Percentiles rank a stretch among this genome's conserved stretches.
Conservation (phyloP, 2,888 invertebrate species). For the Hesperia comma region DNA sequence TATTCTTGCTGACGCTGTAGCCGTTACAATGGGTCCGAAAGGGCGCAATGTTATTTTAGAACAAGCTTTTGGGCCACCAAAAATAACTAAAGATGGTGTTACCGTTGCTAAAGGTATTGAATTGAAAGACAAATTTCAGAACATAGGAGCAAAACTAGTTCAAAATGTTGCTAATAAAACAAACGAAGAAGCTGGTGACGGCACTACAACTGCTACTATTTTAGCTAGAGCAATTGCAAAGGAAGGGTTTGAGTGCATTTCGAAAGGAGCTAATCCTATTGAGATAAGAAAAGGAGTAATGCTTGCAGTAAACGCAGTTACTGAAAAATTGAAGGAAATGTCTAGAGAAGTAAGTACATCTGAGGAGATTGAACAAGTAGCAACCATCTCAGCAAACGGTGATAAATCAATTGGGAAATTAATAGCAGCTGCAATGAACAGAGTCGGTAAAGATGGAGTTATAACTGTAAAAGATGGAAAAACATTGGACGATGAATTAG, state of each 20-base stretch:
- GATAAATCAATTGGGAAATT: slow-evolving; percentile 94
- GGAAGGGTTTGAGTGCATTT: slow-evolving; percentile 99
- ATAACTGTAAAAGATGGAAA: slow-evolving; percentile 99
- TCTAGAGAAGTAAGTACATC: slow-evolving; percentile 97
- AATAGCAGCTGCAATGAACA: slow-evolving; percentile 98
- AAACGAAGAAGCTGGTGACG: slow-evolving; percentile 99
- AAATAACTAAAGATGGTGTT: slow-evolving; percentile 99
- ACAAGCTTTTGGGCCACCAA: slow-evolving; percentile 98
- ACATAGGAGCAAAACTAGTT: slow-evolving; percentile 98
- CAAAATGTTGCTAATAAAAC: slow-evolving; percentile 99
- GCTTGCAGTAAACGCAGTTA: slow-evolving; percentile 96
- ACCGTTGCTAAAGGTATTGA: slow-evolving; percentile 99
- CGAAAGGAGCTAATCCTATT: slow-evolving; percentile 97
- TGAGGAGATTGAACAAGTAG: slow-evolving; percentile 99
- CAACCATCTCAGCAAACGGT: slow-evolving; percentile 99
- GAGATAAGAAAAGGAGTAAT: slow-evolving; percentile 96
- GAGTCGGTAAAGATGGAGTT: slow-evolving; percentile 98
- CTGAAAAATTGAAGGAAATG: slow-evolving; percentile 91
- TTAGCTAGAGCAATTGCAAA: slow-evolving; percentile 98
- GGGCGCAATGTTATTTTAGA: slow-evolving; percentile 99
- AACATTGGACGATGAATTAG: slow-evolving; percentile 96
- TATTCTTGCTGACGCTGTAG: slow-evolving; percentile 98
- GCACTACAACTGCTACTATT: slow-evolving; percentile 99
- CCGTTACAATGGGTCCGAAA: slow-evolving; percentile 99
- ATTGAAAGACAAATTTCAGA: slow-evolving; percentile 98